Evolutionary conservation across 2,797 vertebrate genomes (phyloP), one percentile per base, ranked within the genome.

Genomic region (Bradypodion pumilum): DNA sequence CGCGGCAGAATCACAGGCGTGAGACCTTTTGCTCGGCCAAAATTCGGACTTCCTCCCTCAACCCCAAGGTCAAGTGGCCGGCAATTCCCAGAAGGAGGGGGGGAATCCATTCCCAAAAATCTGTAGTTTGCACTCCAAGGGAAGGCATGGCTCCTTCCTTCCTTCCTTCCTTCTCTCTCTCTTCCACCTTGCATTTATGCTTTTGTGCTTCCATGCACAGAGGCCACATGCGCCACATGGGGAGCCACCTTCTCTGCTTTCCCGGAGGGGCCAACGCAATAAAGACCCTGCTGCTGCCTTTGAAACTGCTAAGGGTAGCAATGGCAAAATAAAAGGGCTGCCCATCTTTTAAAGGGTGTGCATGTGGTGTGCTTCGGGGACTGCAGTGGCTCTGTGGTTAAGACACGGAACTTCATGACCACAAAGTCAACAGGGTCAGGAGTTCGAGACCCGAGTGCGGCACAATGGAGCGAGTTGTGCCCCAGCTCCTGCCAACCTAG

Each of bases 61-160:
- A 32, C 32, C 19, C 1, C 4, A 5, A 68, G 49, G 15, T 4
- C 8, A 15, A 0, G 19, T 66, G 66, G 42, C n/a, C 1, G 37
- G 49, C 5, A 13, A 9, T 65, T 35, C 78, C 78, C 16, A 9
- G 2, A 1, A 27, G 40, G 72, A 27, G 1, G 2, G n/a, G n/a
- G n/a, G n/a, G n/a, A n/a, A n/a, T 2, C 32, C 29, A 7, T 7
- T 44, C 12, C 35, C 37, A 25, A n/a, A 44, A 49, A 42, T 13
- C 35, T 29, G 2, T 7, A 8, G 13, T 27, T 19, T n/a, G 4
- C 40, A 0, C 25, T 44, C 52, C 2, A 1, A 46, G 1, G 0
- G 0, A n/a, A 16, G 42, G 10, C 1, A 1, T 0, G 0, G 2
- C 23, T 4, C 2, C 68, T 25, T 27, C 1, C 16, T 0, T 1